phyloP scores from a whole-genome alignment of 2,888 invertebrate species.

The Leptopilina syphax region DNA sequence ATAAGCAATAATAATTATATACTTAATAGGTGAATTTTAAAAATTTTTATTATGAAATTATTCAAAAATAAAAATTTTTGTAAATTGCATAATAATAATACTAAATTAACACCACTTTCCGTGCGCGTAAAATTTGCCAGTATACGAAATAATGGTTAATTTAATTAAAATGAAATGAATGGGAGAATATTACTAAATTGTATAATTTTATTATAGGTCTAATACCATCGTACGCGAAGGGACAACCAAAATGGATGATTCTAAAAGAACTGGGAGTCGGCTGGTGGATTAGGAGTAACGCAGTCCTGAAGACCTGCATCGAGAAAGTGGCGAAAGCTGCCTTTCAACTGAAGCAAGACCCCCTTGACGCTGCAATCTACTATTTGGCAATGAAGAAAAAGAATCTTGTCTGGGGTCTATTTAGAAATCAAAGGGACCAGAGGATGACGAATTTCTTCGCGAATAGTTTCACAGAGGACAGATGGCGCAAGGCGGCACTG shows the following conservation, averaged over 20 bases:
- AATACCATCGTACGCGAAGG: constrained; percentile 92
- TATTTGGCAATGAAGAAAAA: constrained; percentile 99
- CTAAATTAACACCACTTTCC: too few species aligned
- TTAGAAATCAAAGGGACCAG: constrained; percentile 90
- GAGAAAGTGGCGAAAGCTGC: constrained; percentile 96
- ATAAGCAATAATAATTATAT: too few species aligned
- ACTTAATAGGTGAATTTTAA: too few species aligned
- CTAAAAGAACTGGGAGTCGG: constrained; percentile 94
- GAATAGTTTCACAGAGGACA: constrained; percentile 94
- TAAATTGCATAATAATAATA: too few species aligned
- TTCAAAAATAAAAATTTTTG: too few species aligned
- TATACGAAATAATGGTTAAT: too few species aligned
- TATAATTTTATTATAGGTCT: too few species aligned
- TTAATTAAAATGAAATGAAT: too few species aligned
- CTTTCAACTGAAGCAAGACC: constrained; percentile 94
- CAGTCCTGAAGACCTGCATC: constrained; percentile 88
- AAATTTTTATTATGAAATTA: too few species aligned
- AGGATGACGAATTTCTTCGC: constrained; percentile 97
- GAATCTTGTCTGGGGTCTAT: constrained; percentile 96
- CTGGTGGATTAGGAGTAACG: constrained; percentile 96
- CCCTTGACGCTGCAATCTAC: constrained; percentile 97
- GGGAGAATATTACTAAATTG: too few species aligned
- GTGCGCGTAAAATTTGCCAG: too few species aligned
- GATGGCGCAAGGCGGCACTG: constrained; percentile 97
- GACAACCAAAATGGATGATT: constrained; percentile 92